These are phyloP conservation scores for Dendronephthya gigantea DNA, from an alignment of 64 coral and sea anemone species.

Conservation along the genomic window DNA sequence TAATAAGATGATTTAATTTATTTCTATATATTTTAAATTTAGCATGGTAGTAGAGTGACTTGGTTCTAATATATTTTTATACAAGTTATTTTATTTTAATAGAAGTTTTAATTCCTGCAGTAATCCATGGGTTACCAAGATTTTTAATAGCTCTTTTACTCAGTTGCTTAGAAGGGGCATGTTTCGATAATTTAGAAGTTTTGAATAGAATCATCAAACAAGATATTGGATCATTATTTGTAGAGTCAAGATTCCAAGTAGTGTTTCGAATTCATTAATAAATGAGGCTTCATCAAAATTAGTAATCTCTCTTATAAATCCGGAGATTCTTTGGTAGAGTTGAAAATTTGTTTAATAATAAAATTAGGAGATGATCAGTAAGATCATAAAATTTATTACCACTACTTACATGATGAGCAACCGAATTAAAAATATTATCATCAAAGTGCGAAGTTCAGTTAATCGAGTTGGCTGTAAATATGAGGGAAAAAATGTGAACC, in stretches of 20 bases:
- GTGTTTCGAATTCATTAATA: background rate
- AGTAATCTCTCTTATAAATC: background rate
- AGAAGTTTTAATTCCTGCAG: background rate
- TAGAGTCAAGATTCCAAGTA: background rate
- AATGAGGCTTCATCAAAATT: background rate
- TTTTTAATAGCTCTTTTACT: background rate
- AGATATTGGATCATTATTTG: background rate
- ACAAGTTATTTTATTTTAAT: background rate
- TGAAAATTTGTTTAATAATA: constrained; percentile 2
- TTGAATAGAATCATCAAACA: background rate
- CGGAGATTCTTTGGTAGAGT: background rate
- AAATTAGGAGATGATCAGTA: background rate
- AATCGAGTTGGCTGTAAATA: background rate
- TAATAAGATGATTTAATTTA: constrained; percentile 3
- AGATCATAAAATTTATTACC: background rate
- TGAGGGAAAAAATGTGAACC: background rate
- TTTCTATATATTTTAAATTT: constrained; percentile 9
- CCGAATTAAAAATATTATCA: background rate
- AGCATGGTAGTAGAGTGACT: background rate
- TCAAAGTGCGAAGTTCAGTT: background rate
- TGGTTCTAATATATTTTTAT: background rate
- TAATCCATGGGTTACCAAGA: background rate
- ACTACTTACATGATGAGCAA: background rate
- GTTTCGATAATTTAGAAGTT: background rate
- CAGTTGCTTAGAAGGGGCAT: background rate